Conservation (phyloP, 2,797 vertebrate genomes). For the Glyptemys insculpta region DNA sequence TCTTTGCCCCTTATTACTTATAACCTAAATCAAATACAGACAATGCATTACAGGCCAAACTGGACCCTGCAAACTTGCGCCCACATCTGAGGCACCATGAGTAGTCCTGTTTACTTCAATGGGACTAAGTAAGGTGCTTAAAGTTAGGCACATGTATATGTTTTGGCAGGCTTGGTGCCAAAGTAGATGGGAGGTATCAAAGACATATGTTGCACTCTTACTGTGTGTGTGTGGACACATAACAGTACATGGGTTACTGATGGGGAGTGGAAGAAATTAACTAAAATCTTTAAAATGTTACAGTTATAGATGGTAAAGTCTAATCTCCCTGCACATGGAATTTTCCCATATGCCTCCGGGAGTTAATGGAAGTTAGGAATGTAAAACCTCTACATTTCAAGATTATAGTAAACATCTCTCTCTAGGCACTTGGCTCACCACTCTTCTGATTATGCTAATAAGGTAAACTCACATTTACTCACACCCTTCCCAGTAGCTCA, state of each 20-base stretch:
- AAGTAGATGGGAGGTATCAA: neutral
- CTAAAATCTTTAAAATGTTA: neutral
- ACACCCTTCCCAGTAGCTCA: neutral
- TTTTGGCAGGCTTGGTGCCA: neutral
- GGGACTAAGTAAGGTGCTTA: neutral
- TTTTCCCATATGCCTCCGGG: neutral
- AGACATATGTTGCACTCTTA: neutral
- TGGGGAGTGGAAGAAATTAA: neutral
- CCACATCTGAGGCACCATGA: neutral
- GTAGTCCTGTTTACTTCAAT: neutral
- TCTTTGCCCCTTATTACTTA: neutral
- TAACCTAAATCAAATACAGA: neutral
- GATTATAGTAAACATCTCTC: neutral
- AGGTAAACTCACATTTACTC: rapidly evolving
- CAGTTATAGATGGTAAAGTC: neutral
- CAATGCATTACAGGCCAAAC: neutral
- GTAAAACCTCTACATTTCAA: neutral
- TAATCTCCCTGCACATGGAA: constrained; percentile 27
- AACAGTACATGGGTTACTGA: neutral
- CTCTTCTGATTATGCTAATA: neutral
- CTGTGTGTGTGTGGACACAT: no score
- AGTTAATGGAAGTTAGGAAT: neutral
- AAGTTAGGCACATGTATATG: neutral
- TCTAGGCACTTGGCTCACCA: neutral
- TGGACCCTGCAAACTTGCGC: neutral